Evolutionary conservation across 2,797 vertebrate species (phyloP), one percentile per base, ranked within the genome.

Genomic region (Rhinogobio ventralis): DNA sequence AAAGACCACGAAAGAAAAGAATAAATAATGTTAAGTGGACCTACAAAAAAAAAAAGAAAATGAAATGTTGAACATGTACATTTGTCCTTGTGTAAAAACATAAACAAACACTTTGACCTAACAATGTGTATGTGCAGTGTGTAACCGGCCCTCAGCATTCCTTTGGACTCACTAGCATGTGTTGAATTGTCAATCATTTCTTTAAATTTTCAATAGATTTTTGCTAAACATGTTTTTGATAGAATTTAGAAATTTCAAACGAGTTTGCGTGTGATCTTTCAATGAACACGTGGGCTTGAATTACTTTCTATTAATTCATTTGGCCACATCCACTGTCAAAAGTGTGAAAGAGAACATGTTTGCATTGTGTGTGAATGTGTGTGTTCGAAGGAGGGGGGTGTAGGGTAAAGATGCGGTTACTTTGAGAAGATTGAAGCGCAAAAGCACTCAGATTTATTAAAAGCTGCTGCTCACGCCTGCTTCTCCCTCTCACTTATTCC

Each of bases 361-460:
- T 42, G 10, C 60, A 76, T 83, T 79, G 28, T 81, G 87, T 76
- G 71, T 83, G 55, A 66, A 81, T 82, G 25, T 74, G 71, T 81
- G 71, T 77, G 73, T 57, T 36, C 8, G 20, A 14, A 42, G 69
- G 25, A 75, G 60, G 82, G 53, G 46, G 55, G 66, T n/a, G 68
- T 60, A 72, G 72, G 86, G 64, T 87, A 69, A 89, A 69, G 85
- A 86, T 86, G 82, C 64, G 85, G 82, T 85, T 87, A 87, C 89
- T 85, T 87, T 87, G 90, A 91, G 90, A 88, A 93, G 92, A 94
- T 91, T 93, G 93, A 94, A 93, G 93, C 92, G 92, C 92, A 93
- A 92, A 92, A 94, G 93, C 95, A 95, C 95, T 95, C 94, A 91
- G 90, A 94, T 94, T 94, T 95, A 95, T 95, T 95, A 95, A 95